Evolutionary conservation across 2,113 vertebrate species (phyloP).

Genomic region (Hippoglossus stenolepis): DNA sequence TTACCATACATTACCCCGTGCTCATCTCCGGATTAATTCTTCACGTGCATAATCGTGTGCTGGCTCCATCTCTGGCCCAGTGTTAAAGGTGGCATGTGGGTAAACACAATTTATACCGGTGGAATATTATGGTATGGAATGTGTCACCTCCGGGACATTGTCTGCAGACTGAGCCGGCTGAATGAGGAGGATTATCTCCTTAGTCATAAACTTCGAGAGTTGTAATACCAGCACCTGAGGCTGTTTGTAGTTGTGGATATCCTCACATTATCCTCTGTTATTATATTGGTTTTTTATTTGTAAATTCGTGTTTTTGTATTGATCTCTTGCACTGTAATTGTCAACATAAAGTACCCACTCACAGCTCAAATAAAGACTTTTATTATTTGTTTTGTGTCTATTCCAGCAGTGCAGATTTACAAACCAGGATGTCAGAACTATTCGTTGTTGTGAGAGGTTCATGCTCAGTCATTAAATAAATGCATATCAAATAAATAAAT

Average conservation of each 20-base stretch:
- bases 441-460: not conserved
- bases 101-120: constrained; percentile 95
- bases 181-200: constrained; percentile 73
- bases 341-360: constrained; percentile 33
- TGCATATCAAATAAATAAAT: too few relatives aligned
- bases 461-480: too few relatives aligned
- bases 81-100: constrained; percentile 89
- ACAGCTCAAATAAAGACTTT: not conserved
- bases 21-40: constrained; percentile 98
- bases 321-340: constrained; percentile 17
- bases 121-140: constrained; percentile 90
- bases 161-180: constrained; percentile 70
- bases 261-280: constrained; percentile 49
- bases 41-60: constrained; percentile 99
- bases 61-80: constrained; percentile 85
- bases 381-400: too few relatives aligned
- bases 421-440: too few relatives aligned
- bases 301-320: constrained; percentile 34
- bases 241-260: constrained; percentile 45
- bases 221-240: constrained; percentile 61
- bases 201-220: constrained; percentile 60
- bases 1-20: constrained; percentile 95
- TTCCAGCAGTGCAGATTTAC: too few relatives aligned
- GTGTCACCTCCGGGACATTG: constrained; percentile 76
- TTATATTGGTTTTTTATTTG: constrained; percentile 53